Percentiles rank a stretch among this genome's conserved stretches.
Conservation (phyloP, 2,888 invertebrate species). For the Sturmia bella region DNA sequence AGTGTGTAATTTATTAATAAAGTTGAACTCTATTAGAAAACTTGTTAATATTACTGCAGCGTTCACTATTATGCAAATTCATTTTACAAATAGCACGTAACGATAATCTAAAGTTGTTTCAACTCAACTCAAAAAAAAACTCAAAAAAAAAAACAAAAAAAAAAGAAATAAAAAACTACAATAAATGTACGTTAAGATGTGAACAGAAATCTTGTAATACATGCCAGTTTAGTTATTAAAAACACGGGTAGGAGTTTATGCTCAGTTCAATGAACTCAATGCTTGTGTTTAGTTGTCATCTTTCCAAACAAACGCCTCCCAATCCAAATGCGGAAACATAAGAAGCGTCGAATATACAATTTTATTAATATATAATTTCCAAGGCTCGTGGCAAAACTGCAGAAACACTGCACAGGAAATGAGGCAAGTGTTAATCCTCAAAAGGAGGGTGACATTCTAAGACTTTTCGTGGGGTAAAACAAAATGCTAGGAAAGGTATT, state of each 20-base stretch:
- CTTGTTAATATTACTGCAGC: background rate
- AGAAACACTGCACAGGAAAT: conserved; percentile 1
- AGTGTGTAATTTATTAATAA: conserved; percentile 9
- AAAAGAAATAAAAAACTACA: background rate
- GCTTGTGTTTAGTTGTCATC: conserved; percentile 4
- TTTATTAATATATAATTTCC: background rate
- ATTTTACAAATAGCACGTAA: conserved; percentile 27
- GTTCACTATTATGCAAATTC: conserved; percentile 26
- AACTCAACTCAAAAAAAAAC: background rate
- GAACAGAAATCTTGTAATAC: background rate
- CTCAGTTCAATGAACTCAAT: conserved; percentile 27
- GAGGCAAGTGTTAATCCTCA: conserved; percentile 9
- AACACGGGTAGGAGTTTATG: background rate
- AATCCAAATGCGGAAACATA: conserved; percentile 26
- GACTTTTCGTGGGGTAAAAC: no score
- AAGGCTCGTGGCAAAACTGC: background rate
- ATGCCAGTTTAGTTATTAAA: background rate
- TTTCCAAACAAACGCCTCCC: background rate
- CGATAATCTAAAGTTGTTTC: conserved; percentile 4
- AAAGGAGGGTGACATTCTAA: background rate
- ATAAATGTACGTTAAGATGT: background rate
- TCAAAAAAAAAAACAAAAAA: background rate
- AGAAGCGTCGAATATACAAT: conserved; percentile 1
- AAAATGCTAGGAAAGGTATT: background rate
- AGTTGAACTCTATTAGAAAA: background rate